phyloP scores from a whole-genome alignment of 2,888 invertebrate genomes.

The Morinoia aosen region DNA sequence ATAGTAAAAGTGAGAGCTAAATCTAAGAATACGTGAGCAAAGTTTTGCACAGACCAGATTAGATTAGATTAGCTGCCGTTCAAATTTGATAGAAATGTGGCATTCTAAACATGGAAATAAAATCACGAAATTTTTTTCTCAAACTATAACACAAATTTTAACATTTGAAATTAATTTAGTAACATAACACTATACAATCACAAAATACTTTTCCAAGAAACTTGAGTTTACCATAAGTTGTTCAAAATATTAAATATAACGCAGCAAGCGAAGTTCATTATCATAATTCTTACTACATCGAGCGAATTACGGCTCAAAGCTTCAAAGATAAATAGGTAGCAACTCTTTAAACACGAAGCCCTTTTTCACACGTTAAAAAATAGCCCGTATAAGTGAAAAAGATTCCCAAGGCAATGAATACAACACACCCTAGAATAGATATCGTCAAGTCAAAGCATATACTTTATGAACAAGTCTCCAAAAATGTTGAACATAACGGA shows the following conservation, averaged over 20 bases:
- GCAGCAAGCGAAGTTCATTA: not conserved
- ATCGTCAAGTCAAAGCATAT: not conserved
- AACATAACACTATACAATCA: not conserved
- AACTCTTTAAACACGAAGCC: not conserved
- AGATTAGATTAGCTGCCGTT: not conserved
- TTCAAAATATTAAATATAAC: not conserved
- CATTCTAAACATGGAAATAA: not conserved
- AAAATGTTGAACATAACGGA: too few relatives aligned
- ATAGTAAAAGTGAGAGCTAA: not conserved
- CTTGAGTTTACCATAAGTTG: too few relatives aligned
- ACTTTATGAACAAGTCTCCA: not conserved
- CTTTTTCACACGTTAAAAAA: not conserved
- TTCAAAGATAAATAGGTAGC: not conserved
- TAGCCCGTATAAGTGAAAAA: not conserved
- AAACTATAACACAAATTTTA: not conserved
- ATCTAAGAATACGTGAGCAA: not conserved
- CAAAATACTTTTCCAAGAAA: not conserved
- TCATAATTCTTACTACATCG: not conserved
- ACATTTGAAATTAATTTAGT: not conserved
- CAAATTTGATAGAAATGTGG: not conserved
- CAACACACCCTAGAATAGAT: not conserved
- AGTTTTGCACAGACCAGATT: not conserved
- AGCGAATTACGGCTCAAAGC: not conserved
- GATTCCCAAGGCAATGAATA: not conserved
- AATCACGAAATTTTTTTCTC: not conserved